phyloP scores from a whole-genome alignment of 1,140 invertebrate genomes.

The Frieseomelitta varia region DNA sequence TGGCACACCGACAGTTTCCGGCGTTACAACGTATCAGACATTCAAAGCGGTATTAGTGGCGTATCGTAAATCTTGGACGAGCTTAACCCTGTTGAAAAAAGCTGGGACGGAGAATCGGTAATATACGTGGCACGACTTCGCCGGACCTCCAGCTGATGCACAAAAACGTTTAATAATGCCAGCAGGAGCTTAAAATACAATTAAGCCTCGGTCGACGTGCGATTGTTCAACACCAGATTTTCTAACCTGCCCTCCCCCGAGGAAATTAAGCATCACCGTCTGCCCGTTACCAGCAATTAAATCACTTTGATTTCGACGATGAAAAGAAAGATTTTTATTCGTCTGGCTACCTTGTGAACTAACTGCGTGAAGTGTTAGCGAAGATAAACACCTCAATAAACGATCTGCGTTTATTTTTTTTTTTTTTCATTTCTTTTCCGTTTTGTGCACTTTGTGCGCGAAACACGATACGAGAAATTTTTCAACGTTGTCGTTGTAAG shows the following conservation, averaged over 20 bases:
- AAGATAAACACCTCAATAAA: background rate
- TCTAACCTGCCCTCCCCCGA: background rate
- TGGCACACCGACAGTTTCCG: slow-evolving; percentile 41
- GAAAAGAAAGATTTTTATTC: background rate
- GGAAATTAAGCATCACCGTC: slow-evolving; percentile 3
- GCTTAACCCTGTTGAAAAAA: slow-evolving; percentile 49
- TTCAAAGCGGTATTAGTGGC: slow-evolving; percentile 61
- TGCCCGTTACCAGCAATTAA: background rate
- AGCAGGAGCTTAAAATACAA: slow-evolving; percentile 38
- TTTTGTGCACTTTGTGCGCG: too few species aligned
- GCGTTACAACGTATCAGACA: slow-evolving; percentile 60
- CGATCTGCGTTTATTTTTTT: too few species aligned
- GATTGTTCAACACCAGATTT: slow-evolving; percentile 20
- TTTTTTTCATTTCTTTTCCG: too few species aligned
- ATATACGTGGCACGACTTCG: slow-evolving; percentile 15
- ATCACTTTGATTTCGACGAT: background rate
- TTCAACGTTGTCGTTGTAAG: too few species aligned
- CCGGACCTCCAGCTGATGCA: background rate
- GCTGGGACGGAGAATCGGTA: slow-evolving; percentile 21
- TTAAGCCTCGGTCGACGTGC: slow-evolving; percentile 8
- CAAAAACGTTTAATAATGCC: slow-evolving; percentile 55
- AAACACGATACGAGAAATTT: too few species aligned
- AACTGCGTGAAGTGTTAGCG: background rate
- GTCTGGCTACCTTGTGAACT: background rate
- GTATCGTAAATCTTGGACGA: slow-evolving; percentile 58